Evolutionary conservation across 2,888 invertebrate species (phyloP).

Genomic region (Liodrosophila aerea): DNA sequence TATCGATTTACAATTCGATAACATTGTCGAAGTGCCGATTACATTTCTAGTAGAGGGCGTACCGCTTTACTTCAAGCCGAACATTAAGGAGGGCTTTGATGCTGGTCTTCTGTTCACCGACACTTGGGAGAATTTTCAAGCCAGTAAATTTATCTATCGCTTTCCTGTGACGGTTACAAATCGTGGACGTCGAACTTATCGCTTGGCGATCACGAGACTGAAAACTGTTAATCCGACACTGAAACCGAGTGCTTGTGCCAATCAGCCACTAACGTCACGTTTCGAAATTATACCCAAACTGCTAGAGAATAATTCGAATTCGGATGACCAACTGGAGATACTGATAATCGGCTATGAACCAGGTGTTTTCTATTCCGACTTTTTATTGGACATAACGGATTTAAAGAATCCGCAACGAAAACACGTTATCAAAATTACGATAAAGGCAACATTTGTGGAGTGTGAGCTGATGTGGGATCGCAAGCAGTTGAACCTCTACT

Average conservation of each 20-base stretch:
- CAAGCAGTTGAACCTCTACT: conserved; percentile 57
- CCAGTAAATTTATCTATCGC: conserved; percentile 38
- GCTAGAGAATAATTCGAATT: conserved; percentile 41
- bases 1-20: conserved; percentile 63
- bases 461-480: conserved; percentile 65
- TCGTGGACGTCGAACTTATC: conserved; percentile 69
- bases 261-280: conserved; percentile 48
- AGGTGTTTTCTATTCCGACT: conserved; percentile 55
- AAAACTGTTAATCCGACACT: conserved; percentile 34
- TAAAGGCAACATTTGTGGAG: conserved; percentile 56
- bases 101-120: conserved; percentile 66
- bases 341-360: conserved; percentile 61
- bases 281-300: conserved; percentile 64
- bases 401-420: conserved; percentile 59
- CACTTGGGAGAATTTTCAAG: conserved; percentile 46
- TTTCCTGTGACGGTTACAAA: conserved; percentile 66
- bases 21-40: conserved; percentile 66
- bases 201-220: conserved; percentile 60
- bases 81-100: conserved; percentile 65
- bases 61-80: conserved; percentile 73
- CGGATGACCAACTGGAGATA: conserved; percentile 44
- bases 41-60: conserved; percentile 71
- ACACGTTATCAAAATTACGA: conserved; percentile 46
- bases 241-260: conserved; percentile 21
- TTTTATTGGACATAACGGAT: conserved; percentile 64